Conservation (phyloP, 2,113 vertebrate genomes). For the Salvator merianae region DNA sequence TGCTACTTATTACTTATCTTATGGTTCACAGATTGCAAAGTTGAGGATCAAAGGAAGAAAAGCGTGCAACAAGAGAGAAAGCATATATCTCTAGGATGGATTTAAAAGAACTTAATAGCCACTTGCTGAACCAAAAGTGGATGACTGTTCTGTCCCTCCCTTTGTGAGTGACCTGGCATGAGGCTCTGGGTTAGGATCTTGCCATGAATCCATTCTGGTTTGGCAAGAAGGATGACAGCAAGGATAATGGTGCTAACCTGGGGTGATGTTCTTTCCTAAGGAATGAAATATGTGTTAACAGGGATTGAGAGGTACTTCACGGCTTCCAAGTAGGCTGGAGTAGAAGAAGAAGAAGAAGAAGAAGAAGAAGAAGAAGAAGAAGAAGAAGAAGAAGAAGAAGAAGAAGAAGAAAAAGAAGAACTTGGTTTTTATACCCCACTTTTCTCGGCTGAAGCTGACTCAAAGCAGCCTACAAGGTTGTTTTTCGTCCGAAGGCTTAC, state of each 20-base stretch:
- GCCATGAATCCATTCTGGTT: fast-evolving
- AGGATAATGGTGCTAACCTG: fast-evolving
- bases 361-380: too few species aligned
- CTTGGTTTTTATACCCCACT: too few species aligned
- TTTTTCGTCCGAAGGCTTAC: too few species aligned
- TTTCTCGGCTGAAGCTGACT: too few species aligned
- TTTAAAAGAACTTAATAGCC: not conserved
- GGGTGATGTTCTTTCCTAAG: not conserved
- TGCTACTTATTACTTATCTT: not conserved
- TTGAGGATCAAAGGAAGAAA: not conserved
- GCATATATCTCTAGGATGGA: not conserved
- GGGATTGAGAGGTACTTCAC: not conserved
- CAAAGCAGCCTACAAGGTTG: too few species aligned
- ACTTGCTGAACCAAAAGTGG: fast-evolving
- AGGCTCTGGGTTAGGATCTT: not conserved
- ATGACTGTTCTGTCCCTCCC: not conserved
- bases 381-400: too few species aligned
- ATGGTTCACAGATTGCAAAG: not conserved
- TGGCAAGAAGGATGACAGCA: fast-evolving
- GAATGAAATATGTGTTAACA: fast-evolving
- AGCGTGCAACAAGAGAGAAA: not conserved
- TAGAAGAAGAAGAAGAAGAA: too few species aligned
- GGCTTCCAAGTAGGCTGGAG: not conserved
- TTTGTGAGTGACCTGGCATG: fast-evolving
- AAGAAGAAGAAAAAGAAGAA: too few species aligned